These are phyloP conservation scores for Drosophila parabipectinata DNA, from an alignment of 1,140 invertebrate species.

Conservation along the genomic window DNA sequence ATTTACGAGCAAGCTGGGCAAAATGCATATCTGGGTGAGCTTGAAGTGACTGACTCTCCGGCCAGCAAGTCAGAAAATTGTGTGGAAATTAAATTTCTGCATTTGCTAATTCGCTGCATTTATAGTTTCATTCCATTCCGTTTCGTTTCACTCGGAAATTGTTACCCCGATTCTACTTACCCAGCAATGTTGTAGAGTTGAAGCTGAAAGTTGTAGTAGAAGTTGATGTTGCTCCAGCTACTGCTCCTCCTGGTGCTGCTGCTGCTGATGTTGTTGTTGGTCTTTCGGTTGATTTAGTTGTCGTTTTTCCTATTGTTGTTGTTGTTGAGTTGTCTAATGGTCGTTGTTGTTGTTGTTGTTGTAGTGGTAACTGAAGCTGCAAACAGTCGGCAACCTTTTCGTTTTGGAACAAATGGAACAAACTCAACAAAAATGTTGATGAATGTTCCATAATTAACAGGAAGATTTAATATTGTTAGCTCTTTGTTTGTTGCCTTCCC, in stretches of 20 bases:
- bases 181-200: constrained; percentile 52
- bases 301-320: constrained; percentile 22
- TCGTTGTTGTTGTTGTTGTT: constrained; percentile 47
- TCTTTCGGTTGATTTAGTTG: constrained; percentile 19
- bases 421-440: constrained; percentile 78
- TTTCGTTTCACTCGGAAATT: constrained; percentile 10
- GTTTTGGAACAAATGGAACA: constrained; percentile 66
- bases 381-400: constrained; percentile 65
- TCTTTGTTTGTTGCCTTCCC: constrained; percentile 18
- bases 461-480: constrained; percentile 42
- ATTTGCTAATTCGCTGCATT: constrained; percentile 35
- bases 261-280: constrained; percentile 6
- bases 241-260: constrained; percentile 5
- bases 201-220: constrained; percentile 25
- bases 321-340: constrained; percentile 21
- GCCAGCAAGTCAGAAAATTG: constrained; percentile 34
- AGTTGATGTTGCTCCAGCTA: constrained; percentile 28
- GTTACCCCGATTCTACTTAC: constrained; percentile 46
- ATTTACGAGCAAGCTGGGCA: constrained; percentile 2
- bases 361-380: constrained; percentile 52
- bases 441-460: constrained; percentile 80
- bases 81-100: constrained; percentile 48
- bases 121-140: constrained; percentile 16
- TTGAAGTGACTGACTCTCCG: constrained; percentile 8
- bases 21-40: not conserved